Percentiles rank a stretch among this genome's conserved stretches.
phyloP scores from a whole-genome alignment of 2,113 vertebrate species.

The Rhagologus leucostigma region DNA sequence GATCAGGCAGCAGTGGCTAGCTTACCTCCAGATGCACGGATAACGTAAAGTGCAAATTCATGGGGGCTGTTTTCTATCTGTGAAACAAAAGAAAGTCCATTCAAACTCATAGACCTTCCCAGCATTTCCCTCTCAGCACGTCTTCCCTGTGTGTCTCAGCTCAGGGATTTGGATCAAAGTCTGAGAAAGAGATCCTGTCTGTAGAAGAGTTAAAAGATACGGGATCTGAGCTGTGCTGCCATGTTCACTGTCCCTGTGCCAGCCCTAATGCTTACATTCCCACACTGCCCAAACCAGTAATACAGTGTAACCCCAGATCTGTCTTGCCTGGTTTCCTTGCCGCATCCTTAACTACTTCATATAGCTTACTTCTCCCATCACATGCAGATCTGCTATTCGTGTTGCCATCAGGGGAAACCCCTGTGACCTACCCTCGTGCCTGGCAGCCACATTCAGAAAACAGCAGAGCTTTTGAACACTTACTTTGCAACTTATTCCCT shows the following conservation, averaged over 20 bases:
- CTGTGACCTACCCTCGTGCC: neutral
- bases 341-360: neutral
- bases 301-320: too few relatives aligned
- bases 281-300: neutral
- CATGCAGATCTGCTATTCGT: accelerated
- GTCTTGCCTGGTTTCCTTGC: neutral
- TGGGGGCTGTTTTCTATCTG: slow-evolving; percentile 90
- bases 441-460: neutral
- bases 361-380: neutral
- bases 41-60: slow-evolving; percentile 89
- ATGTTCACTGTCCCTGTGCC: too few relatives aligned
- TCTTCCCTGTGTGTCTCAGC: neutral
- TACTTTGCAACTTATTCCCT: neutral
- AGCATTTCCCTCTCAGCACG: neutral
- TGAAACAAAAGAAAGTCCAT: neutral
- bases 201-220: too few relatives aligned
- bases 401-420: neutral
- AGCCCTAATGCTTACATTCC: accelerated
- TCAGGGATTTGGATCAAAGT: neutral
- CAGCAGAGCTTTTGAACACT: neutral
- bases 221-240: neutral
- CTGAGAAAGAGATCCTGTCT: neutral
- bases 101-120: neutral
- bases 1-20: neutral
- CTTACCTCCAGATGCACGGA: slow-evolving; percentile 89